Percentiles rank a stretch among this genome's conserved stretches.
Evolutionary conservation across 2,113 vertebrate genomes (phyloP).

Genomic region (Lepidothrix coronata): DNA sequence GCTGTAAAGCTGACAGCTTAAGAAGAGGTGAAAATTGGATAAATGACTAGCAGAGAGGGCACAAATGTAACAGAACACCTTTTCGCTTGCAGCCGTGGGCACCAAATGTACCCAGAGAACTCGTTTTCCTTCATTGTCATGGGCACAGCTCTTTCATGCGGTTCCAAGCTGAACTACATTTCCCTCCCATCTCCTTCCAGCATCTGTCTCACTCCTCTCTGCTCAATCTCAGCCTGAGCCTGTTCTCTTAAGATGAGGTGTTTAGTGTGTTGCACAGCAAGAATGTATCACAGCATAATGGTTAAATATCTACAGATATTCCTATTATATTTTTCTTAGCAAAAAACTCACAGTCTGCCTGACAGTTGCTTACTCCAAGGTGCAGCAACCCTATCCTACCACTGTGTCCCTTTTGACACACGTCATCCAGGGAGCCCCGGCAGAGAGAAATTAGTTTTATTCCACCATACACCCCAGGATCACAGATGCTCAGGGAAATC

Average conservation of each 20-base stretch:
- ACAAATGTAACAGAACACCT: neutral
- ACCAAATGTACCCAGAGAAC: neutral
- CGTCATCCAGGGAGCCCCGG: neutral
- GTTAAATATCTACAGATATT: neutral
- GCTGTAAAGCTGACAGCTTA: neutral
- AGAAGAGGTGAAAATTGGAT: constrained; percentile 8
- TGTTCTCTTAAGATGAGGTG: neutral
- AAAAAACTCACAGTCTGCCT: neutral
- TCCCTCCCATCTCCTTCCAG: neutral
- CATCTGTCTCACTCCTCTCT: neutral
- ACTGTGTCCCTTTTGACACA: neutral
- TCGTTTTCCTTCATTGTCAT: neutral
- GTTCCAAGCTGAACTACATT: neutral
- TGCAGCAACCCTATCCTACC: rapidly evolving
- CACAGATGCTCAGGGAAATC: neutral
- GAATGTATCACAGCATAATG: rapidly evolving
- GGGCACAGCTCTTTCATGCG: neutral
- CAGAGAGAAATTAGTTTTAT: neutral
- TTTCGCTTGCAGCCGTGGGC: neutral
- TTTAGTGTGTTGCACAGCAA: neutral
- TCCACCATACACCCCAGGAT: neutral
- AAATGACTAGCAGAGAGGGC: neutral
- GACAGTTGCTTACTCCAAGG: neutral
- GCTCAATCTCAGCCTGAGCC: neutral
- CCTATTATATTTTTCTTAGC: neutral